Evolutionary conservation across 2,888 invertebrate genomes (phyloP).

Genomic region (Dorcus hopei): DNA sequence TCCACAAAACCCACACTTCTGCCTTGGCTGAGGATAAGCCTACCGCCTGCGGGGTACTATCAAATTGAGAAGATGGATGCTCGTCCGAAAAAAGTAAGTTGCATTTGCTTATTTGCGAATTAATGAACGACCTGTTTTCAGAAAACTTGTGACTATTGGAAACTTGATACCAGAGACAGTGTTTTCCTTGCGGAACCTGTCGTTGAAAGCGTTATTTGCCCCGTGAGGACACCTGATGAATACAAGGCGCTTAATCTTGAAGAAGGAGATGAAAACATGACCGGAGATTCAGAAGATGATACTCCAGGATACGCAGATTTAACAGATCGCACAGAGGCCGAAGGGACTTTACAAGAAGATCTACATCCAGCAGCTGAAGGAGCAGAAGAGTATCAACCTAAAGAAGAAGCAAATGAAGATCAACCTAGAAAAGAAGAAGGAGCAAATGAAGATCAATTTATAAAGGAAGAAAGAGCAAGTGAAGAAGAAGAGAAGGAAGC

Average conservation of each 20-base stretch:
- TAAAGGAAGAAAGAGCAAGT: not conserved
- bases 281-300: not conserved
- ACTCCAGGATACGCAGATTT: no score
- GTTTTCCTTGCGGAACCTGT: not conserved
- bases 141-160: conserved; percentile 9
- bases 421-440: no score
- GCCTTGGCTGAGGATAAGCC: conserved; percentile 12
- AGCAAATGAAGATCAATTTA: not conserved
- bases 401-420: no score
- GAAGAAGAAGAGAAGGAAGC: not conserved
- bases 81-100: conserved; percentile 1
- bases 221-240: no score
- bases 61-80: conserved; percentile 5
- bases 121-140: conserved; percentile 2
- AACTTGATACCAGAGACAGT: conserved; percentile 4
- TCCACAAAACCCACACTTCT: not conserved
- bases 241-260: not conserved
- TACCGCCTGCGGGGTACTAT: conserved; percentile 11
- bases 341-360: not conserved
- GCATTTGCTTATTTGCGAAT: not conserved
- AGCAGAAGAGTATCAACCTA: not conserved
- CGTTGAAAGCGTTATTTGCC: not conserved
- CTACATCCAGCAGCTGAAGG: not conserved
- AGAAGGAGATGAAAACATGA: not conserved
- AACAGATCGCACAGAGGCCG: not conserved